Evolutionary conservation across 2,797 vertebrate species (phyloP), one percentile per base, ranked within the genome.

Genomic region (Loriculus beryllinus): DNA sequence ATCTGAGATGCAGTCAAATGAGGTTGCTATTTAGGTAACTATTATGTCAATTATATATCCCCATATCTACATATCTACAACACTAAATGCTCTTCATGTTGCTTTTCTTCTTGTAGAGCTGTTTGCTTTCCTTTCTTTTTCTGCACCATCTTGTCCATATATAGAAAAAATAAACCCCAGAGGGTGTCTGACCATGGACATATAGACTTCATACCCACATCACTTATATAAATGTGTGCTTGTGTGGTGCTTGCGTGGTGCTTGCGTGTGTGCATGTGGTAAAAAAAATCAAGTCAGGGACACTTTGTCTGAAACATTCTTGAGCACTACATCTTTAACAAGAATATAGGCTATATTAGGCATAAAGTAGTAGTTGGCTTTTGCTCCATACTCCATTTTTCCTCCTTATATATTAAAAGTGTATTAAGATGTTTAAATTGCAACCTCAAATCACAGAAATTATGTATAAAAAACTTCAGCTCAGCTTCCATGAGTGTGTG

Each of bases 191-290:
- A 42, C 60, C 28, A 83, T 22, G 19, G 52, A 54, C 31, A 21
- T n/a, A 56, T 23, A 3, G 3, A 33, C 52, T 87, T 83, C 29
- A 49, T 35, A 5, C 1, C 45, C 3, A 5, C 3, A 23, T 47
- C 8, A 23, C 0, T 56, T 67, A 20, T 42, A 69, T 16, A 72
- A 82, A 14, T 3, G 3, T 40, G 1, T 1, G 2, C 13, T 39
- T 35, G 23, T n/a, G 37, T 40, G 9, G 2, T 1, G 1, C 13
- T 43, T 39, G 16, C 21, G 37, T 40, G 9, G 2, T 1, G 1
- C 13, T 43, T 39, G 16, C 21, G 12, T 35, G 6, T 23, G 11
- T 28, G 6, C 3, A 4, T 1, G 0, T 40, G 20, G 28, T 26
- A 2, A 59, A 81, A 86, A 67, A 56, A 33, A 16, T 7, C 23